phyloP scores from a whole-genome alignment of 1,140 invertebrate genomes.

The Oppia nitens region DNA sequence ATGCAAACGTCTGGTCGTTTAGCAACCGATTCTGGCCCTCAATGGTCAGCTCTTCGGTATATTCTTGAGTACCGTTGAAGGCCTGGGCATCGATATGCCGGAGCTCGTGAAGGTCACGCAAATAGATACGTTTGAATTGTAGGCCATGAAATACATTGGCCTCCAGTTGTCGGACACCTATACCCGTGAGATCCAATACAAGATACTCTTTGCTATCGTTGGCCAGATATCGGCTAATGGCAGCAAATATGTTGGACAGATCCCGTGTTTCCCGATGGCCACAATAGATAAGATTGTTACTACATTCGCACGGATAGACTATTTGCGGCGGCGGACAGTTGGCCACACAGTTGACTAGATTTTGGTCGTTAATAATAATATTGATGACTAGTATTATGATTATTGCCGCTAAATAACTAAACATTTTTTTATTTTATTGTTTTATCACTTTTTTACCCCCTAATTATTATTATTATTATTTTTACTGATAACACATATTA shows the following conservation, averaged over 20 bases:
- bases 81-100: not conserved
- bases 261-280: not conserved
- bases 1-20: not conserved
- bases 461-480: too few relatives aligned
- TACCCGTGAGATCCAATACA: not conserved
- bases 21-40: not conserved
- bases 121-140: not conserved
- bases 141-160: not conserved
- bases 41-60: not conserved
- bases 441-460: too few relatives aligned
- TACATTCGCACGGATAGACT: not conserved
- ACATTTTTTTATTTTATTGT: too few relatives aligned
- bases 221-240: not conserved
- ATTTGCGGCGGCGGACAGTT: not conserved
- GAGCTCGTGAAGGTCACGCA: not conserved
- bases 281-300: not conserved
- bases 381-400: too few relatives aligned
- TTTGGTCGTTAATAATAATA: too few relatives aligned
- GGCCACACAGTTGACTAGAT: too few relatives aligned
- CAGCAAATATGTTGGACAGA: not conserved
- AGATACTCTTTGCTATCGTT: not conserved
- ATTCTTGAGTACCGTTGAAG: not conserved
- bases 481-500: too few relatives aligned
- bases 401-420: too few relatives aligned
- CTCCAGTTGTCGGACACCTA: not conserved